Evolutionary conservation across 2,888 invertebrate genomes (phyloP).

Genomic region (Parelbella ahira): DNA sequence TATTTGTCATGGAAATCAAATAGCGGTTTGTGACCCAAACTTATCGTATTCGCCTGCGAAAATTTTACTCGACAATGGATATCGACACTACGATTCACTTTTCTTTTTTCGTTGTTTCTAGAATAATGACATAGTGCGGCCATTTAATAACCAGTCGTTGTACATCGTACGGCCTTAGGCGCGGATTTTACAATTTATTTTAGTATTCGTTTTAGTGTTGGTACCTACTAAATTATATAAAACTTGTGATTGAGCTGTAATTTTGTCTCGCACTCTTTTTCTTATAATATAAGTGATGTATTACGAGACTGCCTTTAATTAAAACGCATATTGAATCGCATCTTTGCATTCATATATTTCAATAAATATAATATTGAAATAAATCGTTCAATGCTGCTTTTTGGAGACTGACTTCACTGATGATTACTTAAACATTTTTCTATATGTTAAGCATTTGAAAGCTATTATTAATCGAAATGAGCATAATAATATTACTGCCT

Average conservation of each 20-base stretch:
- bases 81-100: too few relatives aligned
- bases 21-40: constrained; percentile 69
- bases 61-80: too few relatives aligned
- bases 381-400: too few relatives aligned
- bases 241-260: constrained; percentile 10
- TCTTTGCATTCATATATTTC: too few relatives aligned
- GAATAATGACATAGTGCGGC: constrained; percentile 74
- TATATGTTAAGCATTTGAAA: too few relatives aligned
- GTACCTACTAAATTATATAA: constrained; percentile 11
- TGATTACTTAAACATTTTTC: too few relatives aligned
- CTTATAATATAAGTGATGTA: not conserved
- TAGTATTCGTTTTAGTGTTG: constrained; percentile 46
- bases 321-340: not conserved
- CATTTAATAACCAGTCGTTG: constrained; percentile 65
- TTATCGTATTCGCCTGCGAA: too few relatives aligned
- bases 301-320: not conserved
- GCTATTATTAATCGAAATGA: too few relatives aligned
- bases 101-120: constrained; percentile 66
- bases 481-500: too few relatives aligned
- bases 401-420: too few relatives aligned
- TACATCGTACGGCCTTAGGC: constrained; percentile 53
- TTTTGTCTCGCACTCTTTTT: constrained; percentile 56
- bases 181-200: constrained; percentile 50
- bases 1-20: too few relatives aligned
- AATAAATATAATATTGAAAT: too few relatives aligned